Base-by-base conservation (phyloP, 2,888 invertebrate genomes). In the Lochmaea crataegi region DNA sequence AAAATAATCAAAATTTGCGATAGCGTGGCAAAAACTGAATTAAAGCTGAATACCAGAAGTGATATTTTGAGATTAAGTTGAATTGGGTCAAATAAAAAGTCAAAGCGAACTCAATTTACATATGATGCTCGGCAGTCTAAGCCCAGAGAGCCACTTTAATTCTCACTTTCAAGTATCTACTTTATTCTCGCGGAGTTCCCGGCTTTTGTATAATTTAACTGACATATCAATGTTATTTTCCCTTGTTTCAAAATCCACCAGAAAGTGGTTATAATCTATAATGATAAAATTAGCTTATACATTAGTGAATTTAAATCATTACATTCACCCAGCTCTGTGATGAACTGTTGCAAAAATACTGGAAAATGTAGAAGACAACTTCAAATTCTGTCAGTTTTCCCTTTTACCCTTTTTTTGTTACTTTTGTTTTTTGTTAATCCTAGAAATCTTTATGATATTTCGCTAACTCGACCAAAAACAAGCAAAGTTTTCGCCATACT, bases 141-240 rank as follows among this genome's bases (percentile, higher is more conserved):
- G 51, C n/a, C 51, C n/a, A 7, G 51, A 51, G n/a, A 51, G 10
- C 53, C 53, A 53, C 53, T 53, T 53, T 9, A 53, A 53, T 53
- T 53, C 9, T 53, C 16, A 53, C 7, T 53, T 53, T 18, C 53
- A 53, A 53, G 53, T 18, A 53, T 51, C 51, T 51, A 51, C n/a
- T n/a, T 14, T 51, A 51, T 53, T 53, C 16, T 16, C 53, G 16
- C 18, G 11, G 10, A 18, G 10, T n/a, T 16, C 53, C 16, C 11
- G 18, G 16, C 9, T 53, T 53, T 18, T 18, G 53, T 18, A 18
- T 10, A 53, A 53, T 18, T 18, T 18, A 18, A 53, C 9, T 18
- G 16, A 18, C 18, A 18, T 10, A 11, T 14, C 22, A 64, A 53
- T 18, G 53, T 53, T 53, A 10, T 53, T 53, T 14, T 16, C 51